These are phyloP conservation scores for Elaphurus davidianus DNA, from an alignment of 2,113 vertebrate species.

Conservation along the genomic window DNA sequence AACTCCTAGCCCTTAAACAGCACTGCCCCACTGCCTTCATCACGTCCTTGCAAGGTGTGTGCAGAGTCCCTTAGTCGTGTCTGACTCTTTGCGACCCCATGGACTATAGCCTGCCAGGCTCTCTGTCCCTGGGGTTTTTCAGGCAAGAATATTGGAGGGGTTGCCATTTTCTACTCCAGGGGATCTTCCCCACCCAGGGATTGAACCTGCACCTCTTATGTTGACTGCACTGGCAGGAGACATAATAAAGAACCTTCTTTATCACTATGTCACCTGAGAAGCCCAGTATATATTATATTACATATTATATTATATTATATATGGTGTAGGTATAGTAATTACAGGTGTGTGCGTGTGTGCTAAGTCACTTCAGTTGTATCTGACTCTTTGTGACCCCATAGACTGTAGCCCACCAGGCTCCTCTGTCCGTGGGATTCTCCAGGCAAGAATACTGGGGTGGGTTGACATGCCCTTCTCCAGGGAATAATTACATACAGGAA, in stretches of 20 bases:
- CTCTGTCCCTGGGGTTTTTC: neutral
- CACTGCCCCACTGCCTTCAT: no score
- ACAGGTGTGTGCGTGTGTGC: rapidly evolving
- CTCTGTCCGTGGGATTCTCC: neutral
- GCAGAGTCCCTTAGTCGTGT: neutral
- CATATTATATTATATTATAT: neutral
- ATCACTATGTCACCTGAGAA: neutral
- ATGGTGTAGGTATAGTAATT: neutral
- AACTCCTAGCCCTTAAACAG: neutral
- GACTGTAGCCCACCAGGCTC: neutral
- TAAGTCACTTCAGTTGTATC: neutral
- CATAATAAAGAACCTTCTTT: neutral
- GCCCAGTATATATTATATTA: neutral
- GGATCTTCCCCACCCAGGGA: neutral
- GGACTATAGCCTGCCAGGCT: neutral
- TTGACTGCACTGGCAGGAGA: neutral
- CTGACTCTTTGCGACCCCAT: neutral
- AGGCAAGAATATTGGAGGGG: neutral
- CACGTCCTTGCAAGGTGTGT: neutral
- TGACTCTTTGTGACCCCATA: neutral
- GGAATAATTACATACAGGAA: neutral
- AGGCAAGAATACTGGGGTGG: neutral
- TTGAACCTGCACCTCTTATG: neutral
- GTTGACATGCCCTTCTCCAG: neutral
- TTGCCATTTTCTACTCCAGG: neutral